These are phyloP conservation scores for Chymomyza fuscimana DNA, from an alignment of 2,888 invertebrate species.

Conservation along the genomic window DNA sequence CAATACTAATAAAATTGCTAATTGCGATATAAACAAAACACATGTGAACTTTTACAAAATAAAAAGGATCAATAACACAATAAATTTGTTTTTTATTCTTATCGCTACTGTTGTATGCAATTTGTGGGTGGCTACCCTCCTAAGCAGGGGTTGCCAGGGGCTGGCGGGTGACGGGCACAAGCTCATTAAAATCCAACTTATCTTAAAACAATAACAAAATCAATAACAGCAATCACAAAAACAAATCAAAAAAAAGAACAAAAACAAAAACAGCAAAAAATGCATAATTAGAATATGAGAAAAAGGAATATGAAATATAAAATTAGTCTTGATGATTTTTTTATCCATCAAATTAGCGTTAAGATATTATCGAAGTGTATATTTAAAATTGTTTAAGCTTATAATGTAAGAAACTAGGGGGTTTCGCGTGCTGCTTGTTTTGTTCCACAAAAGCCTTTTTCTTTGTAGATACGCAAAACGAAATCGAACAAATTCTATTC, in stretches of 20 bases:
- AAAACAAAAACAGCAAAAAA: background rate
- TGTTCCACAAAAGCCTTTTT: no score
- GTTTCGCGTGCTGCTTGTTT: no score
- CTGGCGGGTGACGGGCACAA: background rate
- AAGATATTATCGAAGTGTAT: background rate
- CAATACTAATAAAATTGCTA: background rate
- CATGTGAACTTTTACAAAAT: background rate
- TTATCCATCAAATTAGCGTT: background rate
- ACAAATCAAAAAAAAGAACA: background rate
- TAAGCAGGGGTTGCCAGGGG: background rate
- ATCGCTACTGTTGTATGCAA: background rate
- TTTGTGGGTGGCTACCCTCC: background rate
- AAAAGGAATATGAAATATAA: background rate
- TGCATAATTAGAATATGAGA: background rate
- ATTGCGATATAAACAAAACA: background rate
- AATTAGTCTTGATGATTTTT: background rate
- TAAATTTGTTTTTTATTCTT: background rate
- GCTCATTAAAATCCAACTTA: background rate
- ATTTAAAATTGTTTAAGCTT: background rate
- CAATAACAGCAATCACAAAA: background rate
- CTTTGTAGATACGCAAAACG: no score
- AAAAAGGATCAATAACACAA: slow-evolving; percentile 2
- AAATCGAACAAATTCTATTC: no score
- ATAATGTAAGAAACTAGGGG: no score
- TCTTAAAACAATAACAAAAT: background rate